A percentile compares a stretch with the other conserved stretches of the same genome.
phyloP scores from a whole-genome alignment of 2,113 vertebrate species.

The Etheostoma cragini region DNA sequence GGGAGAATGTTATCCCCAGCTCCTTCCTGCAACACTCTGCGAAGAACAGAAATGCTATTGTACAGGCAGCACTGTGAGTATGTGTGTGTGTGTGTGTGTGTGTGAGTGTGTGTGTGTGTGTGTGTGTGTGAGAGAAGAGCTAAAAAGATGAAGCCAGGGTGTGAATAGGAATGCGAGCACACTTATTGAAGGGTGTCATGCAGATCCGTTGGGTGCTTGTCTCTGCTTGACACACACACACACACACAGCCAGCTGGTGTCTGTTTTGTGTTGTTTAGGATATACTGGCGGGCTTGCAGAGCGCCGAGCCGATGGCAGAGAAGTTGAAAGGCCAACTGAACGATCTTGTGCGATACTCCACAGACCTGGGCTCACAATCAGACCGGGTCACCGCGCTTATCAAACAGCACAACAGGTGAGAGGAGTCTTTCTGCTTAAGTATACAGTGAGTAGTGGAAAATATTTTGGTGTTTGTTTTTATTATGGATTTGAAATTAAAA shows the following conservation, averaged over 20 bases:
- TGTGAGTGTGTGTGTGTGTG: constrained; percentile 6
- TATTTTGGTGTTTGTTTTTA: background rate
- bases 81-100: constrained; percentile 48
- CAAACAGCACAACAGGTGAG: constrained; percentile 97
- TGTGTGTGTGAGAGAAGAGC: constrained; percentile 26
- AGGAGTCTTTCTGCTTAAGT: background rate
- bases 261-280: constrained; percentile 83
- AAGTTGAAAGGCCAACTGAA: constrained; percentile 93
- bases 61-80: constrained; percentile 80
- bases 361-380: constrained; percentile 90
- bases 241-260: constrained; percentile 50
- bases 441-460: background rate
- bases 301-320: constrained; percentile 91
- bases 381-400: constrained; percentile 92
- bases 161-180: constrained; percentile 66
- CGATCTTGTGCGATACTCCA: constrained; percentile 94
- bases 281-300: constrained; percentile 86
- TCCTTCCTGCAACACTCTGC: constrained; percentile 74
- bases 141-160: constrained; percentile 54
- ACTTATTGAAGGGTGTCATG: constrained; percentile 64
- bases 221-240: constrained; percentile 39
- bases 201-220: constrained; percentile 56
- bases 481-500: constrained; percentile 7
- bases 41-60: constrained; percentile 85
- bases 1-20: constrained; percentile 74